A percentile compares a stretch with the other conserved stretches of the same genome.
These are phyloP conservation scores for Mythimna vitellina DNA, from an alignment of 2,888 invertebrate species.

Conservation along the genomic window DNA sequence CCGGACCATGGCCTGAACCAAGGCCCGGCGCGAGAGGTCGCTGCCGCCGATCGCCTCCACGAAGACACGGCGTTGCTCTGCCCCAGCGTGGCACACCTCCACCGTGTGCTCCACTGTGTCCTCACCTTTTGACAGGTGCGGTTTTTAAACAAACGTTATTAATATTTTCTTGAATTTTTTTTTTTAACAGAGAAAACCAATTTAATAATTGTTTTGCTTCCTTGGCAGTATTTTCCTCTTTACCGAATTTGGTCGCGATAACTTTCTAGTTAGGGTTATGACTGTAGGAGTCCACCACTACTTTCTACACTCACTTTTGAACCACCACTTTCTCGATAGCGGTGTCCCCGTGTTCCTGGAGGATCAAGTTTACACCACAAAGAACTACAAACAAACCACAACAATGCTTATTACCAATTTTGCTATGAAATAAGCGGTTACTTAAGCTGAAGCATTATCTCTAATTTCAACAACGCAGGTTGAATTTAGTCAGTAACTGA, in stretches of 20 bases:
- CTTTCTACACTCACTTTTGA: no score
- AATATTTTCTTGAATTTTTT: no score
- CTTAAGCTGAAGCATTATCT: neutral
- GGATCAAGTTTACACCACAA: neutral
- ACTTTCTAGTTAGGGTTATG: neutral
- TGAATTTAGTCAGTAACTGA: no score
- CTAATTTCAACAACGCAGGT: no score
- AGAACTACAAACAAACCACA: neutral
- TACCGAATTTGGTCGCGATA: neutral
- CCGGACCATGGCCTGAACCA: no score
- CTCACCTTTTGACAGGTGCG: neutral
- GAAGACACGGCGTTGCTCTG: no score
- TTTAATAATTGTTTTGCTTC: neutral
- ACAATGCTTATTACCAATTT: no score
- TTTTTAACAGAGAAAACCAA: slow-evolving; percentile 1
- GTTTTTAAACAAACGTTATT: neutral
- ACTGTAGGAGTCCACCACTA: no score
- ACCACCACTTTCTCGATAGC: neutral
- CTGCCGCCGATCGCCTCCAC: no score
- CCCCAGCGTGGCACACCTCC: no score
- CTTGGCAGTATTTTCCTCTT: neutral
- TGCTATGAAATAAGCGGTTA: neutral
- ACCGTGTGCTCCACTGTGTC: no score
- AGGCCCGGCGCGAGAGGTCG: no score
- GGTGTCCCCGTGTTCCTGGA: slow-evolving; percentile 3